Conservation (phyloP, 2,113 vertebrate species). For the Progne subis region DNA sequence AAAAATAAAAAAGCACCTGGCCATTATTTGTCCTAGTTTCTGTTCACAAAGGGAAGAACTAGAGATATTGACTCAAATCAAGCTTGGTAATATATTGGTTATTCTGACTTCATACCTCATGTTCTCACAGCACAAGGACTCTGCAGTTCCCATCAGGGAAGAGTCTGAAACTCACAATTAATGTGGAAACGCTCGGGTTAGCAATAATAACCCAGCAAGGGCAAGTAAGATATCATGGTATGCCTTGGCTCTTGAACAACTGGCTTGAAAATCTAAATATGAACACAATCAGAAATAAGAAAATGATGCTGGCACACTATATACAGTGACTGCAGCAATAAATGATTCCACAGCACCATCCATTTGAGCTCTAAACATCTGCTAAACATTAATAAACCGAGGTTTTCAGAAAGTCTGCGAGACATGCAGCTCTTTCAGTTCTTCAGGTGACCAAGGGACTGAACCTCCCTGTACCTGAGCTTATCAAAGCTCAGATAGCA, state of each 20-base stretch:
- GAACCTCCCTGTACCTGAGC: background rate
- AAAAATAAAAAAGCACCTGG: background rate
- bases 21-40: background rate
- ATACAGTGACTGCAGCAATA: background rate
- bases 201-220: background rate
- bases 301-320: background rate
- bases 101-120: background rate
- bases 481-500: constrained; percentile 14
- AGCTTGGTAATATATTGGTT: background rate
- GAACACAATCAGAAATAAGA: background rate
- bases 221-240: background rate
- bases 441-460: background rate
- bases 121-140: background rate
- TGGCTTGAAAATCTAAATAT: background rate
- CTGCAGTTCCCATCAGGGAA: background rate
- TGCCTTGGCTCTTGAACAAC: background rate
- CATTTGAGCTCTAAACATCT: background rate
- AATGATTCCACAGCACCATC: background rate
- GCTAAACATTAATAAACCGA: background rate
- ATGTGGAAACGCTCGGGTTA: background rate
- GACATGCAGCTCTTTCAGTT: background rate
- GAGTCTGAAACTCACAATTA: background rate
- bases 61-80: background rate
- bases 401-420: background rate
- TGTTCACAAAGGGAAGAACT: background rate